phyloP scores from a whole-genome alignment of 2,113 vertebrate genomes.

The Salvelinus fontinalis region DNA sequence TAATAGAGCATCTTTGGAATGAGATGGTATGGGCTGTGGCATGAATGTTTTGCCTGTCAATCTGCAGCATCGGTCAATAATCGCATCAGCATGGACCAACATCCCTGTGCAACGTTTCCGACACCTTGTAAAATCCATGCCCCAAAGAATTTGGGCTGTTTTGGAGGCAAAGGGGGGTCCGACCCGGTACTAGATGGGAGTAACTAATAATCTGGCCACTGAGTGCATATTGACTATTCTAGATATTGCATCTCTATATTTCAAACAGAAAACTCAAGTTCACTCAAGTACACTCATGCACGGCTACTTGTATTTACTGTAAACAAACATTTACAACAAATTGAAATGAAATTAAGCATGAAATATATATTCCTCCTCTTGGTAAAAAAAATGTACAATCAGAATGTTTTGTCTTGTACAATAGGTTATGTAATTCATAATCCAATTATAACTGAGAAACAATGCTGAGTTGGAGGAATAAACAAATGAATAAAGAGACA shows the following conservation, averaged over 20 bases:
- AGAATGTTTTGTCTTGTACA: slow-evolving; percentile 35
- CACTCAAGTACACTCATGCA: background rate
- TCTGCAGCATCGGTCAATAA: slow-evolving; percentile 10
- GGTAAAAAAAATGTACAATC: slow-evolving; percentile 7
- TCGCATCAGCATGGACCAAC: too few relatives aligned
- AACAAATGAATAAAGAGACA: slow-evolving; percentile 65
- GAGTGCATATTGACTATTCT: background rate
- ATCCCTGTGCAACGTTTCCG: too few relatives aligned
- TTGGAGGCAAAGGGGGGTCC: too few relatives aligned
- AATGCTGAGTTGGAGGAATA: slow-evolving; percentile 34
- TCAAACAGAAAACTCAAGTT: too few relatives aligned
- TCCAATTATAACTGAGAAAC: slow-evolving; percentile 45
- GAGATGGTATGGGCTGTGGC: background rate
- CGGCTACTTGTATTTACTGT: background rate
- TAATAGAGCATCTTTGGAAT: too few relatives aligned
- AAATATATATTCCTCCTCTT: slow-evolving; percentile 43
- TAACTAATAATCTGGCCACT: background rate
- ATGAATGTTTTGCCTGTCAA: background rate
- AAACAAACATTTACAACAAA: slow-evolving; percentile 8
- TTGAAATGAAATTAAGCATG: slow-evolving; percentile 29
- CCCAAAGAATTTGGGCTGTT: too few relatives aligned
- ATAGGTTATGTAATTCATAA: slow-evolving; percentile 27
- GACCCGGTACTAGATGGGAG: too few relatives aligned
- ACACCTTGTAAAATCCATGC: background rate
- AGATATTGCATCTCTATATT: too few relatives aligned